A percentile compares a stretch with the other conserved stretches of the same genome.
These are phyloP conservation scores for Troides aeacus DNA, from an alignment of 2,888 invertebrate species.

Conservation along the genomic window DNA sequence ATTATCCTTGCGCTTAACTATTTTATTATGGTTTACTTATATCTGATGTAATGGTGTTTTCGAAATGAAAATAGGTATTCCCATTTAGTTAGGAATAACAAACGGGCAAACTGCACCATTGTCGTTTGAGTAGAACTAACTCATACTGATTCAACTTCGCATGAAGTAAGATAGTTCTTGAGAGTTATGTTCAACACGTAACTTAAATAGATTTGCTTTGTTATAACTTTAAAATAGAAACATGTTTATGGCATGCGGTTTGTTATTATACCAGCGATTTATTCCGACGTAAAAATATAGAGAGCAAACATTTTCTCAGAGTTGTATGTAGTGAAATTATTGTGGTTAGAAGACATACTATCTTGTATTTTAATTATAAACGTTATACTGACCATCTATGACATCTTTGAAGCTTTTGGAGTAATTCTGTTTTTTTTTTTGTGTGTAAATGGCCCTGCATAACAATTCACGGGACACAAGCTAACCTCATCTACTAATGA, in stretches of 20 bases:
- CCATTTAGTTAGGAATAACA: constrained; percentile 5
- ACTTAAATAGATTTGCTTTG: constrained; percentile 4
- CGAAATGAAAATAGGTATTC: background rate
- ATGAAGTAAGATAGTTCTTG: constrained; percentile 14
- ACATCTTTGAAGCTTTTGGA: too few species aligned
- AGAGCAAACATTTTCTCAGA: too few species aligned
- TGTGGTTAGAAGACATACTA: too few species aligned
- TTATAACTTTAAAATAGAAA: background rate
- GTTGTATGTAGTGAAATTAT: too few species aligned
- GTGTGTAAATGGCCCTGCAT: too few species aligned
- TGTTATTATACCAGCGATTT: too few species aligned
- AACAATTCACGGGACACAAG: too few species aligned
- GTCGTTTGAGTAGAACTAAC: constrained; percentile 7
- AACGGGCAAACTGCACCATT: constrained; percentile 3
- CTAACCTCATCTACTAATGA: too few species aligned
- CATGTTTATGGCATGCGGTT: background rate
- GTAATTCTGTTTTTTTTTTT: too few species aligned
- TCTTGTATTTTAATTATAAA: too few species aligned
- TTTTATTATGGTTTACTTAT: background rate
- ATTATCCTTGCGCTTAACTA: background rate
- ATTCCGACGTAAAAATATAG: too few species aligned
- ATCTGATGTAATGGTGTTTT: background rate
- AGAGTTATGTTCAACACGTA: constrained; percentile 8
- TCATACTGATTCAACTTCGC: constrained; percentile 5
- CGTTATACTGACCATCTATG: too few species aligned